A percentile compares a stretch with the other conserved stretches of the same genome.
These are phyloP conservation scores for Mesoclemmys tuberculata DNA, from an alignment of 2,113 vertebrate species.

Conservation along the genomic window DNA sequence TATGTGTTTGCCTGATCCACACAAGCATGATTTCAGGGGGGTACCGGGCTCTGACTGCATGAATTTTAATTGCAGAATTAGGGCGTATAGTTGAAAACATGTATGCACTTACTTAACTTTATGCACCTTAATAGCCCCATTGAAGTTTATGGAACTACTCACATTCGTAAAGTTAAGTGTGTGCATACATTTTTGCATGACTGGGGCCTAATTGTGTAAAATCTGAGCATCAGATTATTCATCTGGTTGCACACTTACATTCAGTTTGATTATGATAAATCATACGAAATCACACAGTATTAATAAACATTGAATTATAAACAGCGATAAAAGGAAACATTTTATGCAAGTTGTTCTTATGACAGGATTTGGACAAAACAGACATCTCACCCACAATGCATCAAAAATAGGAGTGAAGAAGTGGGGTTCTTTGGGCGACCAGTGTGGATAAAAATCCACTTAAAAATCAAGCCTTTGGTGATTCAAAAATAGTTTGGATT, in stretches of 20 bases:
- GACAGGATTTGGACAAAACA: background rate
- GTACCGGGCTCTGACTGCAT: background rate
- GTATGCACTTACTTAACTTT: background rate
- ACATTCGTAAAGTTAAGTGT: background rate
- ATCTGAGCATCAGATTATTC: background rate
- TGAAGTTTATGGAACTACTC: background rate
- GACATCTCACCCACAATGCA: background rate
- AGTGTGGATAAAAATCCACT: background rate
- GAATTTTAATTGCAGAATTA: background rate
- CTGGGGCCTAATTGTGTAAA: background rate
- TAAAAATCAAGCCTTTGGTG: too few species aligned
- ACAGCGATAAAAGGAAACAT: background rate
- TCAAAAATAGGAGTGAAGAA: background rate
- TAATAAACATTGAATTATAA: background rate
- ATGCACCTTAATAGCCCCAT: background rate
- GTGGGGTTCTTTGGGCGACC: too few species aligned
- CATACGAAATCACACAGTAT: background rate
- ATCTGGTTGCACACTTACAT: background rate
- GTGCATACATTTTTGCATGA: background rate
- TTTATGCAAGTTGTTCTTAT: background rate
- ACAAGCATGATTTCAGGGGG: background rate
- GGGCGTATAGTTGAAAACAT: background rate
- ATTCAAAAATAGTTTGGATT: background rate
- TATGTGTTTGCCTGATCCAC: background rate
- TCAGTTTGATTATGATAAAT: background rate